Percentiles rank a stretch among this genome's conserved stretches.
These are phyloP conservation scores for Gymnocypris eckloni DNA, from an alignment of 2,797 vertebrate species.

Conservation along the genomic window DNA sequence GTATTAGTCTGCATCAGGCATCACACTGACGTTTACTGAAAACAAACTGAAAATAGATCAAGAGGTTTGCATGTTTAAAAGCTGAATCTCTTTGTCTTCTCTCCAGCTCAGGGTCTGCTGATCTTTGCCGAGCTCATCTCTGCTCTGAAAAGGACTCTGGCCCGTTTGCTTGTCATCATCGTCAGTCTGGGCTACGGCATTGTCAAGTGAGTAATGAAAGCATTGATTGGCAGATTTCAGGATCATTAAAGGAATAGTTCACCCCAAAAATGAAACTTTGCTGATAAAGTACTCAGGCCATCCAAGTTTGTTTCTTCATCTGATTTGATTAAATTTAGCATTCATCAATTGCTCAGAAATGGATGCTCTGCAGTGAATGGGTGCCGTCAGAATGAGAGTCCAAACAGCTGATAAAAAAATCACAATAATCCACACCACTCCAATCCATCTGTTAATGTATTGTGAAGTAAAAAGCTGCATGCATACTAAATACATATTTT, in stretches of 20 bases:
- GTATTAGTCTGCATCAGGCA: neutral
- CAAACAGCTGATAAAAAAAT: neutral
- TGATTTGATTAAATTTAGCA: neutral
- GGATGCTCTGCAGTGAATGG: neutral
- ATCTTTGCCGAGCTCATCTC: constrained; percentile 87
- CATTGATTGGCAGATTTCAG: neutral
- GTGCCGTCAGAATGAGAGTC: neutral
- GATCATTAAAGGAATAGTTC: neutral
- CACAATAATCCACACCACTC: neutral
- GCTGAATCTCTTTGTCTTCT: neutral
- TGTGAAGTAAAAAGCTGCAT: neutral
- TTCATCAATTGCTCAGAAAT: neutral
- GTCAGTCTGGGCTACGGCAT: constrained; percentile 91
- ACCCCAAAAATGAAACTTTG: neutral
- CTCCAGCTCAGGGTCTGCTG: constrained; percentile 80
- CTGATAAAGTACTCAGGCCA: neutral
- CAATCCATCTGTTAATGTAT: neutral
- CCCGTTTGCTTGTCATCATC: constrained; percentile 88
- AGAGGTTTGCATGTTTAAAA: neutral
- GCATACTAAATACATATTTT: neutral
- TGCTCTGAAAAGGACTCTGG: constrained; percentile 86
- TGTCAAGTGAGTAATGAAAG: constrained; percentile 83
- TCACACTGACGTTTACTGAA: neutral
- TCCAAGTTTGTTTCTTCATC: neutral
- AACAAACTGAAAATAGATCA: neutral